These are phyloP conservation scores for Xiphophorus couchianus DNA, from an alignment of 2,113 vertebrate species.

Conservation along the genomic window DNA sequence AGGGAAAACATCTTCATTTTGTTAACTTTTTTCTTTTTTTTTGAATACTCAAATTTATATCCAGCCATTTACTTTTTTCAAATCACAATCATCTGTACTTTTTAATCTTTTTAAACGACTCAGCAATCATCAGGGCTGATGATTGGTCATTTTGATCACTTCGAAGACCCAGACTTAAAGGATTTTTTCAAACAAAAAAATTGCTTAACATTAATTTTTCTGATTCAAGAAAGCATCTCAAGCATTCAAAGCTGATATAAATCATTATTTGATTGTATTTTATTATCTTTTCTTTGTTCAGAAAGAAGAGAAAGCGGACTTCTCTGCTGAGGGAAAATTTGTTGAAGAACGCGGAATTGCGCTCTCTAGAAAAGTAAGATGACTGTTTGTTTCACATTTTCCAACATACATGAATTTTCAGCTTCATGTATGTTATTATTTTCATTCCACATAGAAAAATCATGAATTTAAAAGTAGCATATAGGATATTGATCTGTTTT, in stretches of 20 bases:
- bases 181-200: conserved; percentile 38
- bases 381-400: conserved; percentile 33
- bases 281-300: conserved; percentile 57
- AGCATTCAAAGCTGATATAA: background rate
- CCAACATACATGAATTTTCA: conserved; percentile 9
- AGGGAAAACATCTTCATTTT: conserved; percentile 58
- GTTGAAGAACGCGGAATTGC: conserved; percentile 89
- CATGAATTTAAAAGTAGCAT: background rate
- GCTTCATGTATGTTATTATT: background rate
- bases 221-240: background rate
- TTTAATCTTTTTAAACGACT: conserved; percentile 23
- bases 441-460: background rate
- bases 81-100: conserved; percentile 32
- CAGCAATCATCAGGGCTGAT: conserved; percentile 47
- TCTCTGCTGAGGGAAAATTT: conserved; percentile 86
- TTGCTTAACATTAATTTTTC: conserved; percentile 24
- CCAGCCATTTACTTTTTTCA: conserved; percentile 31
- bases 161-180: conserved; percentile 24
- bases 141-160: conserved; percentile 42
- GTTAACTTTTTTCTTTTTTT: conserved; percentile 26
- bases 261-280: background rate
- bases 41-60: conserved; percentile 24
- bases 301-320: conserved; percentile 86
- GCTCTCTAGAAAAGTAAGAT: conserved; percentile 87
- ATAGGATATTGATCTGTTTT: background rate